phyloP scores from a whole-genome alignment of 1,140 invertebrate genomes.

The Panagrolaimus sp. region DNA sequence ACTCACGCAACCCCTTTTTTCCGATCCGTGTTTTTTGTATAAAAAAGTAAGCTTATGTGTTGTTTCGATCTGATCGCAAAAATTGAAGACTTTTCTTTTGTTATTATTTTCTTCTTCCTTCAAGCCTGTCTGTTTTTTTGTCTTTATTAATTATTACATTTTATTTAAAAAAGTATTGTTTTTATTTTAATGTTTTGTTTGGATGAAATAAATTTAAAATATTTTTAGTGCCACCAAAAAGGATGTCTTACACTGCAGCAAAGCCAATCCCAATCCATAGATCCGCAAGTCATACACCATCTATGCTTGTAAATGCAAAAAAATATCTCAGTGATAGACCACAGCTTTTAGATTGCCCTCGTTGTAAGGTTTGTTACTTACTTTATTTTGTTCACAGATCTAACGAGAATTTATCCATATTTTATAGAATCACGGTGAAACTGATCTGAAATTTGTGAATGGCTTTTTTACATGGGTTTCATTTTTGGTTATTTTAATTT shows the following conservation, averaged over 20 bases:
- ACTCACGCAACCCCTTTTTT: too few relatives aligned
- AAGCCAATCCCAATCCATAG: conserved; percentile 39
- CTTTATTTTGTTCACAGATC: not conserved
- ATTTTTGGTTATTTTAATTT: conserved; percentile 46
- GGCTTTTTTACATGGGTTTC: conserved; percentile 38
- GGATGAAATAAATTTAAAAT: too few relatives aligned
- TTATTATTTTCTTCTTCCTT: too few relatives aligned
- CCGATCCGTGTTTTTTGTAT: too few relatives aligned
- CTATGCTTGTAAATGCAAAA: conserved; percentile 51
- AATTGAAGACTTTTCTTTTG: too few relatives aligned
- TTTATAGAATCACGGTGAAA: conserved; percentile 47
- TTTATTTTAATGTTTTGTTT: too few relatives aligned
- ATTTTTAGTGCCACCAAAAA: conserved; percentile 4
- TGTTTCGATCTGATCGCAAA: too few relatives aligned
- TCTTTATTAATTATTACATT: too few relatives aligned
- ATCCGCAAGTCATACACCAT: conserved; percentile 46
- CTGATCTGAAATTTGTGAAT: conserved; percentile 43
- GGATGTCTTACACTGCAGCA: conserved; percentile 2
- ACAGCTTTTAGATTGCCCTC: conserved; percentile 47
- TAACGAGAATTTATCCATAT: not conserved
- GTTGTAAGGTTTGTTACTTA: conserved; percentile 39
- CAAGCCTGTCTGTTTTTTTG: too few relatives aligned
- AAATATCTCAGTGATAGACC: conserved; percentile 50
- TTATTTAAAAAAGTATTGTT: too few relatives aligned
- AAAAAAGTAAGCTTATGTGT: too few relatives aligned